Evolutionary conservation across 2,113 vertebrate species (phyloP), one percentile per base, ranked within the genome.

Genomic region (Seriola quinqueradiata): DNA sequence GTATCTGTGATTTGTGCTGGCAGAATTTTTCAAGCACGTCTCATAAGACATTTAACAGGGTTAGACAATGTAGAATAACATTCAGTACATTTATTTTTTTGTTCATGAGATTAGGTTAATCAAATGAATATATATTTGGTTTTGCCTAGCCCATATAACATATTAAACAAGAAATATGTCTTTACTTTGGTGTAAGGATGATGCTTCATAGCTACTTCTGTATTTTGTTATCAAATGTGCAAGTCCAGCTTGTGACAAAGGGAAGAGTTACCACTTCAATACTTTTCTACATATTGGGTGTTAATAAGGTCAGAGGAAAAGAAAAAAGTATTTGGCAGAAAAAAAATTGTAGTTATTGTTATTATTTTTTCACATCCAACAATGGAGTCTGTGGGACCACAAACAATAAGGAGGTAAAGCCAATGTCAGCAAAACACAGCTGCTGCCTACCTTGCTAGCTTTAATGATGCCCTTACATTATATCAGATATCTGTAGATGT

Each of bases 191-290:
- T 59, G 28, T 65, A 79, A 52, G 4, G 58, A 54, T 23, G 11
- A 11, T 23, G 7, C 52, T 54, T 54, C 21, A n/a, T 8, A 6
- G 19, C 8, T 54, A 54, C 8, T 54, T 54, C 5, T 57, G 21
- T 44, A 19, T 42, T 75, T 55, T 23, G 8, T 16, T 19, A 28
- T 55, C 7, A 52, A 73, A 75, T 66, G 57, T 68, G 55, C 36
- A 42, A 74, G 13, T 54, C 52, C 21, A 54, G 19, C 19, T n/a
- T 54, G 52, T n/a, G 21, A 10, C 21, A n/a, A 54, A 54, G 8
- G 52, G 52, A 54, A 54, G 4, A 57, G 54, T 57, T 57, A 25
- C 11, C 10, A 57, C 54, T 23, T 25, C 4, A 54, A 57, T 57
- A 52, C 50, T 9, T 21, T 52, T 52, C 19, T 52, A 44, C 57